Conservation (phyloP, 1,140 invertebrate genomes). For the Nasonia vitripennis region DNA sequence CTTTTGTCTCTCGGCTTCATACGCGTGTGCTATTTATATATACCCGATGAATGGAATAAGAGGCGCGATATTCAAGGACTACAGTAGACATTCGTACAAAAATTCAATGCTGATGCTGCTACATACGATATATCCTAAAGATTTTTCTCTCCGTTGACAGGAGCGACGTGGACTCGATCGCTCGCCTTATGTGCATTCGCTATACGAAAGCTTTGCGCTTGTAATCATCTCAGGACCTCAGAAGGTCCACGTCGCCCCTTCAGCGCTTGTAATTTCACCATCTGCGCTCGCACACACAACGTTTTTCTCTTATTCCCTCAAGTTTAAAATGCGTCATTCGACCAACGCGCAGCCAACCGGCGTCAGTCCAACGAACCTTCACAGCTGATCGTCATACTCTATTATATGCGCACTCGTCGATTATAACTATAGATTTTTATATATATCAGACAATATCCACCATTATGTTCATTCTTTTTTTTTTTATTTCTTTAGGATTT, state of each 20-base stretch:
- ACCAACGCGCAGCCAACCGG: slow-evolving; percentile 64
- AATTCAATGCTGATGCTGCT: slow-evolving; percentile 72
- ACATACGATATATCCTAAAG: slow-evolving; percentile 67
- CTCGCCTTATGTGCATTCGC: slow-evolving; percentile 31
- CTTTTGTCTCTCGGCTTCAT: not conserved
- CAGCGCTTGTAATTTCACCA: not conserved
- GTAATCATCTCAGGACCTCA: no score
- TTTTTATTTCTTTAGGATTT: slow-evolving; percentile 64
- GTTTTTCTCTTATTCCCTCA: slow-evolving; percentile 59
- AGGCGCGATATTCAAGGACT: slow-evolving; percentile 66
- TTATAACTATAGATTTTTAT: slow-evolving; percentile 51
- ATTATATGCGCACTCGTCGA: not conserved
- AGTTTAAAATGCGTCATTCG: slow-evolving; percentile 69
- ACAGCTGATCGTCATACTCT: slow-evolving; percentile 48
- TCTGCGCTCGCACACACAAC: slow-evolving; percentile 43
- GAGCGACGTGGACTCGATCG: slow-evolving; percentile 66
- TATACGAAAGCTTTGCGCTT: no score
- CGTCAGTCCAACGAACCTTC: slow-evolving; percentile 72
- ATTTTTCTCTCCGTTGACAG: slow-evolving; percentile 66
- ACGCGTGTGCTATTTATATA: not conserved
- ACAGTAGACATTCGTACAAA: slow-evolving; percentile 74
- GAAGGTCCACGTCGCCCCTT: slow-evolving; percentile 4
- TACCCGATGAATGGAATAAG: slow-evolving; percentile 1
- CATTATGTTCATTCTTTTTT: slow-evolving; percentile 61
- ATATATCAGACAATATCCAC: slow-evolving; percentile 56